Evolutionary conservation across 2,888 invertebrate genomes (phyloP), one percentile per base, ranked within the genome.

Genomic region (Vandiemenella viatica): DNA sequence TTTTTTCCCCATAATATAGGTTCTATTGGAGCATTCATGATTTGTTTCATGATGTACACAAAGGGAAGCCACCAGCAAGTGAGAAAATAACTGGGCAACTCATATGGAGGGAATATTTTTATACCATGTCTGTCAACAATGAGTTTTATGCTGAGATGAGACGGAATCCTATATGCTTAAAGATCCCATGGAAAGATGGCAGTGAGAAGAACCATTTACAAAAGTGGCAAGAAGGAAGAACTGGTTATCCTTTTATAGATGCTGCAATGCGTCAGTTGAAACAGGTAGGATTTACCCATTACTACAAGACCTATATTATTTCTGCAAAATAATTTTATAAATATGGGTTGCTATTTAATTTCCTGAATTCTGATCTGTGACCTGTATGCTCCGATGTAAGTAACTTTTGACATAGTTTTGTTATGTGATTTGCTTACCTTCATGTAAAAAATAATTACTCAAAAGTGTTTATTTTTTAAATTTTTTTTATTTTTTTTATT

Each of bases 71-170:
- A 1, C 57, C 64, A 1, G 57, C 67, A 1, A 61, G 66, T 4
- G 67, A 72, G 20, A 66, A 71, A 13, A 68, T 69, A 40, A 63
- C 70, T 58, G 79, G 80, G 0, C 83, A 83, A 59, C 63, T 83
- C 23, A 77, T 83, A 37, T 83, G 83, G 83, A 71, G 83, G 22
- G 83, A 83, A 60, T 83, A 81, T 58, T 83, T 83, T 65, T 83
- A 84, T 64, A 79, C 81, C 23, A 83, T 83, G 83, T 80, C 81
- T 32, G 77, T 80, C 15, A 77, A 78, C 59, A 83, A 83, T 62
- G 73, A 75, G 0, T 68, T 76, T 56, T 83, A 78, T 59, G 79
- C 75, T 3, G 74, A 76, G 59, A 81, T 83, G 76, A 69, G 71
- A 17, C 70, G 67, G 49, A 84, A 84, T 62, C 79, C 79, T 1